Evolutionary conservation across 2,888 invertebrate species (phyloP).

Genomic region (Emmelina monodactyla): DNA sequence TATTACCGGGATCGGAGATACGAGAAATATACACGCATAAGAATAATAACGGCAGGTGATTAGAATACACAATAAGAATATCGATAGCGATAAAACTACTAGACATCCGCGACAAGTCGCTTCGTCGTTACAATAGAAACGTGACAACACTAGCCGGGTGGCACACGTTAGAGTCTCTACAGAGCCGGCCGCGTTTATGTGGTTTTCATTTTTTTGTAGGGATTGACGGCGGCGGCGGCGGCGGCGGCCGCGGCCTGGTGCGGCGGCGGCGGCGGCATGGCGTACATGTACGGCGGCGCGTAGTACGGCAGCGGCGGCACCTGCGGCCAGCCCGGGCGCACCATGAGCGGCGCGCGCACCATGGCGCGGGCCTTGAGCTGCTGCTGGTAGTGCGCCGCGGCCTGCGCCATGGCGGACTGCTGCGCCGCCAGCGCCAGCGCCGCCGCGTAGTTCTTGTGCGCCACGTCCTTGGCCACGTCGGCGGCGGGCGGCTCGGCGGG

Average conservation of each 20-base stretch:
- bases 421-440: slow-evolving; percentile 63
- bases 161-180: slow-evolving; percentile 57
- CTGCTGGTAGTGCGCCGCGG: slow-evolving; percentile 47
- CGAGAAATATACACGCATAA: slow-evolving; percentile 66
- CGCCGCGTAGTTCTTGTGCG: slow-evolving; percentile 83
- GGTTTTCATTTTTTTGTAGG: slow-evolving; percentile 92
- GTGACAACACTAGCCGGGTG: slow-evolving; percentile 61
- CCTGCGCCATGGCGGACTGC: slow-evolving; percentile 48
- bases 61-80: slow-evolving; percentile 54
- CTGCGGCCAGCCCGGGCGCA: slow-evolving; percentile 53
- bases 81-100: slow-evolving; percentile 60
- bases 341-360: slow-evolving; percentile 51
- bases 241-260: slow-evolving; percentile 47
- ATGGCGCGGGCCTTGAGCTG: slow-evolving; percentile 75
- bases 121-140: slow-evolving; percentile 64
- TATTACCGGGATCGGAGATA: slow-evolving; percentile 80
- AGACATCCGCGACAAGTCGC: slow-evolving; percentile 59
- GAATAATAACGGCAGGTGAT: slow-evolving; percentile 59
- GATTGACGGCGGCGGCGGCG: slow-evolving; percentile 70
- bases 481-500: slow-evolving; percentile 26
- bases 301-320: slow-evolving; percentile 59
- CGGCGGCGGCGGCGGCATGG: slow-evolving; percentile 55
- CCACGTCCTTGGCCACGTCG: slow-evolving; percentile 75
- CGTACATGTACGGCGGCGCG: slow-evolving; percentile 61
- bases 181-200: slow-evolving; percentile 68